Evolutionary conservation across 2,888 invertebrate genomes (phyloP).

Genomic region (Amiota communis): DNA sequence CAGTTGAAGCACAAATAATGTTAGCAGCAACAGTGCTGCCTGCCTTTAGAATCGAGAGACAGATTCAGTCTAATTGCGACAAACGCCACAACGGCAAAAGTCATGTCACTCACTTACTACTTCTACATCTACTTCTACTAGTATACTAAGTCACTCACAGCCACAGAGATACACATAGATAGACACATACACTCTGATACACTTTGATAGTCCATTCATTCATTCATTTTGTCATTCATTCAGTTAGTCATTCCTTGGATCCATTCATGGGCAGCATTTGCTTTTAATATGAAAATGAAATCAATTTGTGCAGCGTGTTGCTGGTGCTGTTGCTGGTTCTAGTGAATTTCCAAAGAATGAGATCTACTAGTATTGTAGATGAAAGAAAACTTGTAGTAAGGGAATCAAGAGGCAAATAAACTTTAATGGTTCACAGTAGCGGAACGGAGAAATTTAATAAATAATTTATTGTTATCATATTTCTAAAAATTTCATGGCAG

Average conservation of each 20-base stretch:
- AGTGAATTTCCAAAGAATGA: too few species aligned
- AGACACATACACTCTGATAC: conserved; percentile 43
- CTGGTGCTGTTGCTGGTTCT: neutral
- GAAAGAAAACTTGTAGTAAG: too few species aligned
- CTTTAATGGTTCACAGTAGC: too few species aligned
- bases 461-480: too few species aligned
- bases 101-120: neutral
- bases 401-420: too few species aligned
- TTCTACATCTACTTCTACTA: neutral
- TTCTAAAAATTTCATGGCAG: too few species aligned
- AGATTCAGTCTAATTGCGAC: conserved; percentile 50
- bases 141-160: conserved; percentile 30
- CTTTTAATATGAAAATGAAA: conserved; percentile 20
- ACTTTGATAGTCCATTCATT: conserved; percentile 41
- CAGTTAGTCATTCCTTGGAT: neutral
- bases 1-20: conserved; percentile 1
- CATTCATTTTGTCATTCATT: neutral
- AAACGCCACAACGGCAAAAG: conserved; percentile 33
- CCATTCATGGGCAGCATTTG: conserved; percentile 5
- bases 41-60: conserved; percentile 8
- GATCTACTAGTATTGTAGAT: too few species aligned
- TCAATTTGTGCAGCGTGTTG: conserved; percentile 15
- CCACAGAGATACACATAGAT: neutral
- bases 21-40: too few species aligned
- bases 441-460: too few species aligned